Percentiles rank a stretch among this genome's conserved stretches.
phyloP scores from a whole-genome alignment of 2,888 invertebrate genomes.

The Cepaea hortensis region DNA sequence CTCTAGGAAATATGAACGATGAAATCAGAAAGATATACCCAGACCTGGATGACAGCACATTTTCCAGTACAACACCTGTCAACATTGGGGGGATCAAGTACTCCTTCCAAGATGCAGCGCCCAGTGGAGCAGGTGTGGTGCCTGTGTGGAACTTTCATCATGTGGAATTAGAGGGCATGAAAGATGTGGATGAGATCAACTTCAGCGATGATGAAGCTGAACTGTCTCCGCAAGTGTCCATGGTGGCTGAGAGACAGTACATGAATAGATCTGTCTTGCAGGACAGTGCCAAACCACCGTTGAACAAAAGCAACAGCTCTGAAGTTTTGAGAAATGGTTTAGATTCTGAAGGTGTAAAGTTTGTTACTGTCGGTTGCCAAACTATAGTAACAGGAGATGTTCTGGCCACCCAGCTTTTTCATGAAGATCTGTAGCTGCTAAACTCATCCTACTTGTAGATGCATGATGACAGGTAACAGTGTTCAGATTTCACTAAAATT shows the following conservation, averaged over 20 bases:
- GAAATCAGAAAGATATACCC: conserved; percentile 71
- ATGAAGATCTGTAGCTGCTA: conserved; percentile 67
- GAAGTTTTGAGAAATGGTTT: conserved; percentile 44
- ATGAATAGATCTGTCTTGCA: conserved; percentile 74
- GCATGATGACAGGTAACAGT: too few species aligned
- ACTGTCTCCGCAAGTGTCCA: conserved; percentile 68
- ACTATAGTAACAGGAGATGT: conserved; percentile 76
- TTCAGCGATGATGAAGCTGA: conserved; percentile 65
- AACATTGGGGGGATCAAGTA: conserved; percentile 68
- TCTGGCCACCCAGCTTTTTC: conserved; percentile 76
- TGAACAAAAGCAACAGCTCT: conserved; percentile 40
- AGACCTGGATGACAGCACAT: conserved; percentile 68
- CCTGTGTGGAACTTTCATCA: conserved; percentile 75
- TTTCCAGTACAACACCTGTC: conserved; percentile 60
- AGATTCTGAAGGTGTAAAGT: conserved; percentile 52
- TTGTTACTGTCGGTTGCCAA: conserved; percentile 70
- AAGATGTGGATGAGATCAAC: conserved; percentile 69
- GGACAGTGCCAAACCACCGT: conserved; percentile 61
- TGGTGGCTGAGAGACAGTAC: conserved; percentile 74
- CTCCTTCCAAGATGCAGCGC: conserved; percentile 73
- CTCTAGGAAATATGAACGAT: conserved; percentile 72
- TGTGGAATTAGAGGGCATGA: conserved; percentile 67
- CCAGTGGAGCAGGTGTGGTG: conserved; percentile 74
- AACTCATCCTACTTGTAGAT: background rate
- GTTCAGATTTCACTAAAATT: too few species aligned